Percentiles rank a stretch among this genome's conserved stretches.
phyloP scores from a whole-genome alignment of 2,113 vertebrate genomes.

The Pyxicephalus adspersus region DNA sequence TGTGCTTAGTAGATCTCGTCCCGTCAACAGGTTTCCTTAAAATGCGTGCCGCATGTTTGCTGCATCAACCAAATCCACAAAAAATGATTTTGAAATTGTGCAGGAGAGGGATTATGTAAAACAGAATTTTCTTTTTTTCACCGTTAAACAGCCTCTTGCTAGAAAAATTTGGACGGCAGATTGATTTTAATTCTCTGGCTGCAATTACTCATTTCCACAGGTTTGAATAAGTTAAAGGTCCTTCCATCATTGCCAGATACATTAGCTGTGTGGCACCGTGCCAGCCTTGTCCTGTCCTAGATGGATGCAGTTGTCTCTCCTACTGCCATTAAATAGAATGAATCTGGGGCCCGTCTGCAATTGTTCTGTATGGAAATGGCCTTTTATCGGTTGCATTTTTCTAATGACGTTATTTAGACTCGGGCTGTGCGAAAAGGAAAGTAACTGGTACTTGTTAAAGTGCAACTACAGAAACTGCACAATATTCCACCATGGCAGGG shows the following conservation, averaged over 20 bases:
- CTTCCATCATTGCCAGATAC: slow-evolving; percentile 1
- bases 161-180: background rate
- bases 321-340: slow-evolving; percentile 1
- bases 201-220: background rate
- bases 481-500: too few relatives aligned
- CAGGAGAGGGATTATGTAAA: too few relatives aligned
- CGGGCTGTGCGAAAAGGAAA: too few relatives aligned
- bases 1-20: too few relatives aligned
- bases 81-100: too few relatives aligned
- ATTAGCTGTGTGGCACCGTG: background rate
- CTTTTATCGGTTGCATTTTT: background rate
- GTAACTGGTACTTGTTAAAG: too few relatives aligned
- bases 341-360: background rate
- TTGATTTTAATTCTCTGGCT: background rate
- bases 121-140: background rate
- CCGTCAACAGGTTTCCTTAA: too few relatives aligned
- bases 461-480: too few relatives aligned
- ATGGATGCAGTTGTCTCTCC: background rate
- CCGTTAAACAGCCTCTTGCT: background rate
- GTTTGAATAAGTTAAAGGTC: background rate
- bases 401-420: background rate
- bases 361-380: background rate
- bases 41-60: too few relatives aligned
- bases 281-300: background rate
- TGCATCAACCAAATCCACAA: too few relatives aligned